Evolutionary conservation across 2,113 vertebrate genomes (phyloP).

Genomic region (Ancistrus triradiatus): DNA sequence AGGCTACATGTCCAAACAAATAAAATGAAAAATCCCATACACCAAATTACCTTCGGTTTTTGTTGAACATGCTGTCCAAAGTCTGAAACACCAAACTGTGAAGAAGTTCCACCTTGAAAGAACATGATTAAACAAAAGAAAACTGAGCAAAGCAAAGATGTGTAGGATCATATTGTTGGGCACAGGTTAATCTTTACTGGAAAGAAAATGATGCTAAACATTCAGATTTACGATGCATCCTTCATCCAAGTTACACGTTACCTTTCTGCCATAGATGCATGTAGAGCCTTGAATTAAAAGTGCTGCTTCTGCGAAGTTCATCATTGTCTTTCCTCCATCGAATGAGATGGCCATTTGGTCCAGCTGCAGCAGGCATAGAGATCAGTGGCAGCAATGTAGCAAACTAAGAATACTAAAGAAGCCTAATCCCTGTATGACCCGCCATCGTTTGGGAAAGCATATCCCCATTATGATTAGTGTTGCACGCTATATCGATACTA

Average conservation of each 20-base stretch:
- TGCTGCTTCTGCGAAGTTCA: slow-evolving; percentile 90
- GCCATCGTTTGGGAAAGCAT: too few relatives aligned
- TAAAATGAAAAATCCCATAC: neutral
- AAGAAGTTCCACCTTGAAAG: slow-evolving; percentile 84
- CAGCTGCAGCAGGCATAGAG: slow-evolving; percentile 63
- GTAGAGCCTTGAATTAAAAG: slow-evolving; percentile 89
- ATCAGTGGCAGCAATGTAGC: too few relatives aligned
- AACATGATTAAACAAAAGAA: neutral
- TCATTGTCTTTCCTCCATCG: slow-evolving; percentile 80
- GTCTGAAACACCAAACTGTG: slow-evolving; percentile 86
- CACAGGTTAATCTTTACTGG: too few relatives aligned
- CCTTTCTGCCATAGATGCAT: slow-evolving; percentile 93
- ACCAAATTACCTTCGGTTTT: slow-evolving; percentile 76
- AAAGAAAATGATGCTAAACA: too few relatives aligned
- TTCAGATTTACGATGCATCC: too few relatives aligned
- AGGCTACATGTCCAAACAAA: too few relatives aligned
- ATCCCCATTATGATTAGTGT: too few relatives aligned
- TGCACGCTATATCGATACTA: too few relatives aligned
- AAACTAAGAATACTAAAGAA: too few relatives aligned
- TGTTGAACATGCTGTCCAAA: slow-evolving; percentile 83
- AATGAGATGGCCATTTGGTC: slow-evolving; percentile 91
- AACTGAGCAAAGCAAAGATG: neutral
- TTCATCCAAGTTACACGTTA: slow-evolving; percentile 41
- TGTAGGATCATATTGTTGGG: neutral
- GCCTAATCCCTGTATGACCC: too few relatives aligned